Evolutionary conservation across 2,888 invertebrate genomes (phyloP), one percentile per base, ranked within the genome.

Genomic region (Drosophila percnosoma): DNA sequence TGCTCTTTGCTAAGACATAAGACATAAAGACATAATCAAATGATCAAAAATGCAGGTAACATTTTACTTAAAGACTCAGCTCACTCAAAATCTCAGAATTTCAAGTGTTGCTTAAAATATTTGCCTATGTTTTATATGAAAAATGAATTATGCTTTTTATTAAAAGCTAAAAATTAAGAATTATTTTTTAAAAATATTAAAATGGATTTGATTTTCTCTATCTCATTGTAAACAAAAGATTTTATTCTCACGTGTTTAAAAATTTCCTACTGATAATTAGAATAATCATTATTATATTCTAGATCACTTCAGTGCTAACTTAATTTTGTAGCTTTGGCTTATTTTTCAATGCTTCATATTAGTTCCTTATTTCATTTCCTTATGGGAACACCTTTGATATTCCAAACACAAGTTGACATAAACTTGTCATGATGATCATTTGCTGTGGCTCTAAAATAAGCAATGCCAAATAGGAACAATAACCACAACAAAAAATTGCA

Each of bases 341-440:
- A 31, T 24, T n/a, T 4, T 13, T 24, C 18, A 0, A 48, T 31
- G 11, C 4, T 15, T 27, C 2, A 33, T 8, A 33, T 13, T 33
- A 6, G 21, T 49, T 54, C 11, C n/a, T n/a, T 4, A 29, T 36
- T 24, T 42, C 33, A 58, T 51, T 67, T 71, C 67, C 76, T 62
- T 57, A 67, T 60, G 33, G 52, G 63, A 24, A 29, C 27, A 21
- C 4, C 15, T 66, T 75, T 59, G n/a, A 40, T 53, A 76, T 76
- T 58, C 73, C 24, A 33, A 34, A 38, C 67, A 57, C 66, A 76
- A 55, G 34, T 40, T 52, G 64, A 8, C 27, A 51, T 69, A 42
- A 65, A 36, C 29, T 27, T 61, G 61, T 31, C 58, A 49, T n/a
- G 27, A 21, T 40, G 21, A 53, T 45, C 36, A 42, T 54, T 49